Percentiles rank a stretch among this genome's conserved stretches.
Evolutionary conservation across 2,888 invertebrate species (phyloP).

Genomic region (Metallyticus violacea): DNA sequence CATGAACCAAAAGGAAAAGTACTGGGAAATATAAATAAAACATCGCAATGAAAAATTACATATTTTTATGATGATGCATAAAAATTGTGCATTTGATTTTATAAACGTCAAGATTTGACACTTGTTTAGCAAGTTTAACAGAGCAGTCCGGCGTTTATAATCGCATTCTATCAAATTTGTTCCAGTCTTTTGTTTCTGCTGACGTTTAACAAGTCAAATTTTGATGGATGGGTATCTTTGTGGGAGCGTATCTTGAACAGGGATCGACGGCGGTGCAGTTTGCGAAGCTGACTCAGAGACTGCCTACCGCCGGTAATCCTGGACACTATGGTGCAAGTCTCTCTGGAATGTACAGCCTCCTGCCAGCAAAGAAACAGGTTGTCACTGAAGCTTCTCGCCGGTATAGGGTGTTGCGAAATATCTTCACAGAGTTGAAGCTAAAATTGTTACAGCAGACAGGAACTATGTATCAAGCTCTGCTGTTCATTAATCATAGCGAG

Average conservation of each 20-base stretch:
- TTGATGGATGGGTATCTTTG: not conserved
- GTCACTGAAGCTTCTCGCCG: not conserved
- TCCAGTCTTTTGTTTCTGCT: not conserved
- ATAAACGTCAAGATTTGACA: not conserved
- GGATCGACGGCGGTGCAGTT: not conserved
- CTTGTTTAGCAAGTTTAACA: not conserved
- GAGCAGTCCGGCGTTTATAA: not conserved
- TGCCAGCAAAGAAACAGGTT: not conserved
- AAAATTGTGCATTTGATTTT: not conserved
- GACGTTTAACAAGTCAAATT: not conserved
- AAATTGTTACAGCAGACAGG: no score
- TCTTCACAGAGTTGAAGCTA: no score
- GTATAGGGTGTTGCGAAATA: not conserved
- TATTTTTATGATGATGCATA: no score
- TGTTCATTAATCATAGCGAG: no score
- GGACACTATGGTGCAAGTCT: not conserved
- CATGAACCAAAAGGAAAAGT: no score
- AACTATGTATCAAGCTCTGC: no score
- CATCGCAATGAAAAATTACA: no score
- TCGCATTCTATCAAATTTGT: not conserved
- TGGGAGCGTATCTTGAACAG: not conserved
- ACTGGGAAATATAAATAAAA: no score
- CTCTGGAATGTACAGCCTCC: not conserved
- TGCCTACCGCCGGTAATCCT: not conserved
- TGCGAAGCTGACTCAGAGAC: not conserved